Evolutionary conservation across 1,140 invertebrate genomes (phyloP), one percentile per base, ranked within the genome.

Genomic region (Amphibalanus amphitrite): DNA sequence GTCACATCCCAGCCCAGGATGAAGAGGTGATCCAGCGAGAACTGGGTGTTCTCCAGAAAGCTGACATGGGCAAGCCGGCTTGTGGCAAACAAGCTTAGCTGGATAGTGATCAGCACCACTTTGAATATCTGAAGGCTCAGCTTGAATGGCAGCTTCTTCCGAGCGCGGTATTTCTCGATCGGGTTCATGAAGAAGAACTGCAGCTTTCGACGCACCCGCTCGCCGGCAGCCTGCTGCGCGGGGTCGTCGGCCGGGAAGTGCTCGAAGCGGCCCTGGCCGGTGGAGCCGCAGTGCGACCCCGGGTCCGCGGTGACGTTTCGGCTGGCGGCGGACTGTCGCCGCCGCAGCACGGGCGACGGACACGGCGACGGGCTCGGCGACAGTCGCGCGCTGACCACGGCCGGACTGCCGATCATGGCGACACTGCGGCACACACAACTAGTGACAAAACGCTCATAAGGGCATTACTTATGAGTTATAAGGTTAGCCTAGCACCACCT

Each of bases 101-200:
- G 79, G 26, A 91, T 83, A 0, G 97, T 98, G 28, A 99, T 92
- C 69, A 99, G 81, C 72, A 98, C 79, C 69, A 99, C 94, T 84
- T 99, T 99, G 28, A 98, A 83, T 15, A 99, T 84, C 85, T 99
- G 97, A 4, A 98, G 85, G 0, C 90, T 80, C 76, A 99, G 90
- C 83, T 99, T 99, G 82, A 93, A 98, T 0, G 97, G 97, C 80
- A 97, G 93, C 78, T 90, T 88, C 73, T 88, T 83, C 78, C 90
- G 92, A 0, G 94, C 90, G 78, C 89, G 85, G 90, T 92, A 98
- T 80, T 99, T 99, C 80, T 98, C 91, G 73, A 97, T 90, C 0
- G 97, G 97, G 82, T 98, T 97, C 95, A 99, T 97, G 77, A 99
- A 99, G 81, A 93, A 97, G 80, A 97, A 99, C 64, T 65, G 64